Evolutionary conservation across 2,113 vertebrate species (phyloP).

Genomic region (Upupa epops): DNA sequence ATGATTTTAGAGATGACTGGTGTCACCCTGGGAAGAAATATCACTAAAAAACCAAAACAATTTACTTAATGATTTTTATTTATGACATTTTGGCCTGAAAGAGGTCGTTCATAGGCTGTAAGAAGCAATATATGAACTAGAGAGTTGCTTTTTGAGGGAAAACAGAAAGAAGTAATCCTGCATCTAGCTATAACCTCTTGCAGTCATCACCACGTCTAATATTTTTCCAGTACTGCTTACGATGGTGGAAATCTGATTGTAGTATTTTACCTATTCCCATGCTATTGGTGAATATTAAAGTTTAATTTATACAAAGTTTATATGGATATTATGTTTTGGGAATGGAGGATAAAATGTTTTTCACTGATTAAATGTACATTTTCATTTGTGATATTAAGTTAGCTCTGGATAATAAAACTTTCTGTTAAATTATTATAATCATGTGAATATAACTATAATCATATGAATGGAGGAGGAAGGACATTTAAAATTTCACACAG

Average conservation of each 20-base stretch:
- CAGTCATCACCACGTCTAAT: not conserved
- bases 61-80: not conserved
- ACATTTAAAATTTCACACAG: not conserved
- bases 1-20: not conserved
- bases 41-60: not conserved
- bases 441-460: not conserved
- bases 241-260: not conserved
- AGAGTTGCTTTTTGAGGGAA: not conserved
- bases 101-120: not conserved
- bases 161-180: not conserved
- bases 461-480: not conserved
- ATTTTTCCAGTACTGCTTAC: not conserved
- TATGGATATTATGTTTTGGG: not conserved
- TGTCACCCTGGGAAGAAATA: not conserved
- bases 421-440: not conserved
- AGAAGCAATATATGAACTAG: not conserved
- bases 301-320: not conserved
- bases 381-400: not conserved
- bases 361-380: not conserved
- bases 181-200: not conserved
- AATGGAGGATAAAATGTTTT: not conserved
- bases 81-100: not conserved
- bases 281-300: not conserved
- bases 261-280: conserved; percentile 2
- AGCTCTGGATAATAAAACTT: not conserved